Conservation (phyloP, 2,797 vertebrate genomes). For the Carduelis carduelis region DNA sequence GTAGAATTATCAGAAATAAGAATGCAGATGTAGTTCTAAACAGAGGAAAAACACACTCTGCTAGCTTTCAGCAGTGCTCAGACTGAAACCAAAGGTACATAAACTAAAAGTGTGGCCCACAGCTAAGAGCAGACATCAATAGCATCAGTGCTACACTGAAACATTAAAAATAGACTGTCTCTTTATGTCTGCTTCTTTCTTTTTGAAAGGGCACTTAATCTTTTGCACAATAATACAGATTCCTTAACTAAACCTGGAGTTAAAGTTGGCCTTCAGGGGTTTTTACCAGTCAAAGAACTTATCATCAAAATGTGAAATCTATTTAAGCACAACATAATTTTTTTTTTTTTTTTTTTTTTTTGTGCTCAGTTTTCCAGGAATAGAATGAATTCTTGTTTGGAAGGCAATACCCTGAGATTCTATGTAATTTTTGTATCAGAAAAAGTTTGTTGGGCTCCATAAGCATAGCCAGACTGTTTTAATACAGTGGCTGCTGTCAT, state of each 20-base stretch:
- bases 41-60: background rate
- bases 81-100: background rate
- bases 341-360: background rate
- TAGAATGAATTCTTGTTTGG: background rate
- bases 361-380: background rate
- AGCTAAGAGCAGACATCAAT: background rate
- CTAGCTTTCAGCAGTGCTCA: background rate
- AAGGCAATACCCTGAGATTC: background rate
- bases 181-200: background rate
- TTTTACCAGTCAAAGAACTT: background rate
- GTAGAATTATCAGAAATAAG: background rate
- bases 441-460: background rate
- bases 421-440: background rate
- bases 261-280: background rate
- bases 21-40: background rate
- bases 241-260: background rate
- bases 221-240: background rate
- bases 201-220: background rate
- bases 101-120: background rate
- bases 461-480: background rate
- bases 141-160: background rate
- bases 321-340: background rate
- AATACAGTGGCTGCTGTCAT: background rate
- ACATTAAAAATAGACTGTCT: background rate
- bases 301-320: background rate